Percentiles rank a stretch among this genome's conserved stretches.
These are phyloP conservation scores for Ceratosolen fusciceps DNA, from an alignment of 1,140 invertebrate species.

Conservation along the genomic window DNA sequence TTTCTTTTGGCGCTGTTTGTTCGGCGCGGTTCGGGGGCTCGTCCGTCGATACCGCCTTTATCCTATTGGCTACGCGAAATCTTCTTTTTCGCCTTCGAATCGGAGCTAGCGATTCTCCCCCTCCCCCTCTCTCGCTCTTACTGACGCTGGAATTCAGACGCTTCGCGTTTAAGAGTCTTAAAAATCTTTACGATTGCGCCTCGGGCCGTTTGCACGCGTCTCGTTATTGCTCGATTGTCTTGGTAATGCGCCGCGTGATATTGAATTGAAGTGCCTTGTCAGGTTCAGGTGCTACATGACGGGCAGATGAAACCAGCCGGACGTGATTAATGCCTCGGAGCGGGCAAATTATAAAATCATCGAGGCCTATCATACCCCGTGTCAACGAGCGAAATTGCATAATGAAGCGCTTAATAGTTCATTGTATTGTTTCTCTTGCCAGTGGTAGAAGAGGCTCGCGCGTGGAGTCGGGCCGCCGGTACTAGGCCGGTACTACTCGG, in stretches of 20 bases:
- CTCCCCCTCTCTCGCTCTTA: no score
- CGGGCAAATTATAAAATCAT: conserved; percentile 28
- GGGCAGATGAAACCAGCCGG: neutral
- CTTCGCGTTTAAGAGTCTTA: neutral
- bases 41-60: neutral
- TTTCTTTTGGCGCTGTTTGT: no score
- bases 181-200: neutral
- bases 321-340: neutral
- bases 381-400: neutral
- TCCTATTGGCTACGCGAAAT: neutral
- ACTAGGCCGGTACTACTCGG: no score
- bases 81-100: neutral
- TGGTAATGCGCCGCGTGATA: neutral
- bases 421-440: neutral
- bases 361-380: neutral
- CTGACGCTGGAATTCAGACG: neutral
- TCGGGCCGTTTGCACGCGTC: neutral
- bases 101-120: no score
- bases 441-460: neutral
- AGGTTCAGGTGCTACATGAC: neutral
- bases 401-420: neutral
- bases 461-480: neutral
- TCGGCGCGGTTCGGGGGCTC: neutral
- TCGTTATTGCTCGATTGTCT: neutral
- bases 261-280: neutral